These are phyloP conservation scores for Lepisosteus oculatus DNA, from an alignment of 2,113 vertebrate genomes.

Conservation along the genomic window DNA sequence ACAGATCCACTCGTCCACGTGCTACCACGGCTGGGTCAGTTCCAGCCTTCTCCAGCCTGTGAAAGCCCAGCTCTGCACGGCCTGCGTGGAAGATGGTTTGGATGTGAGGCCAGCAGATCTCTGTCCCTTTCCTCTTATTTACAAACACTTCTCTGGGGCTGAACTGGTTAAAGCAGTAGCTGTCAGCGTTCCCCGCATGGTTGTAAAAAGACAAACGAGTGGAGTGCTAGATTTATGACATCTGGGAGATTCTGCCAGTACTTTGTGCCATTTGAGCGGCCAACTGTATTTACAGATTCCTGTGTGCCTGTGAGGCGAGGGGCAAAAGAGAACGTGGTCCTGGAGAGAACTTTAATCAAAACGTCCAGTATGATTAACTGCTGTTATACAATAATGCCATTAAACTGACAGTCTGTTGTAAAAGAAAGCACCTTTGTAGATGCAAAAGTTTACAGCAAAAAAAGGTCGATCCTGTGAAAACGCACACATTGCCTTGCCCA, in stretches of 20 bases:
- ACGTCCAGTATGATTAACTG: conserved; percentile 32
- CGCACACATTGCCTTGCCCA: conserved; percentile 17
- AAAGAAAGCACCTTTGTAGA: not conserved
- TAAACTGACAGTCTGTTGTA: conserved; percentile 12
- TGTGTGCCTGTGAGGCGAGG: conserved; percentile 5
- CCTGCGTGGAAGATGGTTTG: no score
- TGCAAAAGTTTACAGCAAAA: not conserved
- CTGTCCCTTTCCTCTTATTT: no score
- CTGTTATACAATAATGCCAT: conserved; percentile 10
- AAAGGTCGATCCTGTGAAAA: conserved; percentile 15
- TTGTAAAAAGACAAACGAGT: conserved; percentile 6
- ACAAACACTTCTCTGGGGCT: not conserved
- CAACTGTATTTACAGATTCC: conserved; percentile 17
- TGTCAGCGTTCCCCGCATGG: not conserved
- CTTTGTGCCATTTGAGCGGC: conserved; percentile 10
- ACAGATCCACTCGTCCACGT: no score
- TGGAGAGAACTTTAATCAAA: conserved; percentile 25
- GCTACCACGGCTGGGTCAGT: no score
- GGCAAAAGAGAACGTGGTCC: not conserved
- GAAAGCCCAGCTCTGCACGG: no score
- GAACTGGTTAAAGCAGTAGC: not conserved
- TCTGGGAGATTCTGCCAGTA: conserved; percentile 7
- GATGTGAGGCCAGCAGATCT: no score
- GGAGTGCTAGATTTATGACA: conserved; percentile 16
- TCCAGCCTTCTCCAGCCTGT: no score